Evolutionary conservation across 2,113 vertebrate genomes (phyloP).

Genomic region (Phycodurus eques): DNA sequence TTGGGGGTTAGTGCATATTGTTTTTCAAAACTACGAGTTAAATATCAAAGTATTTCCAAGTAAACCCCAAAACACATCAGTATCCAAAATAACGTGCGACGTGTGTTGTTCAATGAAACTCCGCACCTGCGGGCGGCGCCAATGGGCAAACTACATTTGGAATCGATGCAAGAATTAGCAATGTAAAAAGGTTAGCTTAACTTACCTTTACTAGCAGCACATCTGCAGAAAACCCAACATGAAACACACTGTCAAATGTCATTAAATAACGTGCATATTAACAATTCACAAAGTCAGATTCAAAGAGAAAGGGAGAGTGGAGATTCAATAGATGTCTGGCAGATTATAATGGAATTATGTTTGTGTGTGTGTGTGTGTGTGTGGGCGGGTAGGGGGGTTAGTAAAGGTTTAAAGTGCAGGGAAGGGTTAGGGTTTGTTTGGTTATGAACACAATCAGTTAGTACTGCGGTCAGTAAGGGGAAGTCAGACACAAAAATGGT

Average conservation of each 20-base stretch:
- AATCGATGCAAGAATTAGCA: not conserved
- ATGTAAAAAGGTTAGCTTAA: constrained; percentile 11
- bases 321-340: constrained; percentile 69
- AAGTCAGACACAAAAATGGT: constrained; percentile 85
- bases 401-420: constrained; percentile 18
- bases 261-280: not conserved
- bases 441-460: constrained; percentile 75
- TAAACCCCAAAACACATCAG: not conserved
- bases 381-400: constrained; percentile 15
- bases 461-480: constrained; percentile 79
- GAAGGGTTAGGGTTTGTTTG: constrained; percentile 52
- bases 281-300: not conserved
- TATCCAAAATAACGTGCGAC: too few species aligned
- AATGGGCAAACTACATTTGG: not conserved
- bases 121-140: not conserved
- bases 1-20: not conserved
- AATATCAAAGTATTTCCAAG: not conserved
- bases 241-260: constrained; percentile 21
- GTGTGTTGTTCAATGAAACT: not conserved
- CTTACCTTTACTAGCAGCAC: constrained; percentile 46
- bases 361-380: not conserved
- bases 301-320: not conserved
- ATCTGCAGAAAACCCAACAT: constrained; percentile 23
- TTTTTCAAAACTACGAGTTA: not conserved
- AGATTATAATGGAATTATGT: constrained; percentile 36